phyloP scores from a whole-genome alignment of 2,113 vertebrate species.

The Peromyscus polionotus region DNA sequence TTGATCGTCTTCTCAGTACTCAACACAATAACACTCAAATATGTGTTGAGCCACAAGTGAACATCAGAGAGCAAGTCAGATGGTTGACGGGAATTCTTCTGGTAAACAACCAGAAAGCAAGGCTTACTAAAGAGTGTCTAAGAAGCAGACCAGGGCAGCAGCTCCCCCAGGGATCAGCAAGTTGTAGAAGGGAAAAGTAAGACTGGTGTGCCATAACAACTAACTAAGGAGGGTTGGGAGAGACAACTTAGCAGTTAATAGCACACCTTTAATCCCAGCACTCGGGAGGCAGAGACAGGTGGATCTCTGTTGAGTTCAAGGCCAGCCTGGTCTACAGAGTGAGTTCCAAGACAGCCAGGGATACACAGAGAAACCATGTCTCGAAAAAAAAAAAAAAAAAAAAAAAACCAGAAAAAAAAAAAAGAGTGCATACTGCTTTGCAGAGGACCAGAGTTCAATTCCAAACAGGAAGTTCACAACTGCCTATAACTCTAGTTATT shows the following conservation, averaged over 20 bases:
- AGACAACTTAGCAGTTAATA: not conserved
- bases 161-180: not conserved
- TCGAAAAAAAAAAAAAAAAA: not conserved
- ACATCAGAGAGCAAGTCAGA: not conserved
- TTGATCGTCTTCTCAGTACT: conserved; percentile 32
- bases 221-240: not conserved
- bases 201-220: not conserved
- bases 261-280: not conserved
- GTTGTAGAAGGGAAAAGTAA: not conserved
- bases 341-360: not conserved
- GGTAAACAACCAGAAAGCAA: conserved; percentile 34
- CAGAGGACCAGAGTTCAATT: not conserved
- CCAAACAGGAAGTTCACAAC: not conserved
- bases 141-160: not conserved
- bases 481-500: not conserved
- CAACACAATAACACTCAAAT: not conserved
- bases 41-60: not conserved
- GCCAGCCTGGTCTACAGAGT: not conserved
- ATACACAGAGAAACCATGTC: not conserved
- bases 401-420: too few relatives aligned
- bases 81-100: not conserved
- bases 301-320: not conserved
- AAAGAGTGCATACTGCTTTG: not conserved
- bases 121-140: not conserved
- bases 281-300: not conserved